Base-by-base conservation (phyloP, 2,888 invertebrate genomes). In the Quadriops clusia region DNA sequence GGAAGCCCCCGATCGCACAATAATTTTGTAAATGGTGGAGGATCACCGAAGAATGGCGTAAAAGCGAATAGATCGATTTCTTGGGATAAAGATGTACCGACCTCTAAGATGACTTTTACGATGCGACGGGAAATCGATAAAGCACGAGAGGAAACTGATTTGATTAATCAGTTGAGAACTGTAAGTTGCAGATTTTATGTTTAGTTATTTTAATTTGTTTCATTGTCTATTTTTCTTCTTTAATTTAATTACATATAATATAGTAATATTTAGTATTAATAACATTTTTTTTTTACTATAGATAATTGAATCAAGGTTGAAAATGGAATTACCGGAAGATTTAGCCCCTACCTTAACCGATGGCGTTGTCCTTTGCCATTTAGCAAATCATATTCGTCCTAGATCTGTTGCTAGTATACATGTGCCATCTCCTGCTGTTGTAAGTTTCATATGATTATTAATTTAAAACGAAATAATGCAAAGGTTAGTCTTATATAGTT, bases 321-420 rank as follows among this genome's bases (percentile, higher is more conserved):
- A 91, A 67, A 84, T 93, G 77, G 74, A 80, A 3, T 66, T 94
- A 32, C 91, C 93, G 1, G 78, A 77, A 49, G 84, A 89, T 54
- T 65, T 94, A 47, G 77, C 86, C 25, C 76, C 85, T 18, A 83
- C 85, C 24, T 62, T 94, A 45, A 76, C 80, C 15, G 93, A 94
- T 61, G 93, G 94, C 11, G 91, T 94, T 30, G 86, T 94, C 41
- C 67, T 94, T 38, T 94, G 94, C 56, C 91, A 94, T 64, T 70
- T 94, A 46, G 91, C 90, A 30, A 94, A 94, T 61, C 84, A 87
- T 63, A 84, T 94, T 47, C 74, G 82, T 37, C 89, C 93, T 22
- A 71, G 90, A 45, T 80, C 91, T 28, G 91, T 94, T 33, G 85
- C 82, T 41, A 89, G 87, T 50, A 91, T 94, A 41, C 93, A 93